Conservation (phyloP, 1,140 invertebrate species). For the Apis dorsata region DNA sequence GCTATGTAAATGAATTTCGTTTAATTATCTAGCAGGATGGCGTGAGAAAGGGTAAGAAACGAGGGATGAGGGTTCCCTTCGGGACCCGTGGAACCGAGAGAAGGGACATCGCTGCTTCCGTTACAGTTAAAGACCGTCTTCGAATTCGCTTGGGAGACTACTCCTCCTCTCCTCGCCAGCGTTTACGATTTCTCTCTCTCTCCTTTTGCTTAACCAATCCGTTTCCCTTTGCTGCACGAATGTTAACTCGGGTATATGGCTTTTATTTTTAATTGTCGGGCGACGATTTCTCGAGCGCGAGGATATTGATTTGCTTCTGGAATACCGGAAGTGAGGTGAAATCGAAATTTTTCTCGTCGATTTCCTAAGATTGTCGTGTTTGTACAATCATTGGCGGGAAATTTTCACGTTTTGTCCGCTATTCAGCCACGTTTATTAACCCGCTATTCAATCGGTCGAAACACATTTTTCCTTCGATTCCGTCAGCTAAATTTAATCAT, state of each 20-base stretch:
- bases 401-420: conserved; percentile 8
- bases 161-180: conserved; percentile 49
- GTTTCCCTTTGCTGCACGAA: background rate
- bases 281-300: background rate
- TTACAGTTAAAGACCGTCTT: conserved; percentile 67
- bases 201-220: background rate
- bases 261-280: conserved; percentile 28
- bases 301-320: background rate
- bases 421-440: conserved; percentile 18
- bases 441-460: conserved; percentile 1
- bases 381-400: background rate
- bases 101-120: conserved; percentile 57
- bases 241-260: background rate
- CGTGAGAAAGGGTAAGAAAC: conserved; percentile 32
- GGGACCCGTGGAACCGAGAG: conserved; percentile 4
- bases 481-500: background rate
- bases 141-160: conserved; percentile 62
- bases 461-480: background rate
- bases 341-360: background rate
- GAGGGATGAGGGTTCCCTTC: conserved; percentile 40
- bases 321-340: no score
- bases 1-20: conserved; percentile 80
- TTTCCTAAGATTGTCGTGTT: background rate
- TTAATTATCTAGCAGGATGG: conserved; percentile 74
- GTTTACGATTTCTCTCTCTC: conserved; percentile 56